Base-by-base conservation (phyloP, 2,888 invertebrate genomes). In the Mimachlamys varia region DNA sequence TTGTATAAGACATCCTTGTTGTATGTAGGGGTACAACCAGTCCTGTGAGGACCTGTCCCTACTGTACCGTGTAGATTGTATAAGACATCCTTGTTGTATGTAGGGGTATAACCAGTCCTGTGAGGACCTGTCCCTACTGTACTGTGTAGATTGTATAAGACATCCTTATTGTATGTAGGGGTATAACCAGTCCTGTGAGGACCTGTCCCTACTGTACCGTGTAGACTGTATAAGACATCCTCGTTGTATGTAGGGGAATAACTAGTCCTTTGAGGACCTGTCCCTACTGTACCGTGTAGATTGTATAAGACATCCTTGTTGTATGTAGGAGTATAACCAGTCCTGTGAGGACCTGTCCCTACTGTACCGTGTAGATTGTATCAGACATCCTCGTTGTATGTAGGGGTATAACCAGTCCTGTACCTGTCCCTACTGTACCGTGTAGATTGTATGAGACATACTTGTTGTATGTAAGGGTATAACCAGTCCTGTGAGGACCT, bases 291-390 rank as follows among this genome's bases (percentile, higher is more conserved):
- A 49, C 53, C 19, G 5, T 53, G 53, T 53, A 53, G 53, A 1
- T 5, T 1, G 97, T 97, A 19, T 97, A 97, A 97, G 97, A 91
- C 97, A 97, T 94, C 97, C 97, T n/a, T n/a, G n/a, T n/a, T 53
- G 53, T 53, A 53, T n/a, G 53, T 13, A n/a, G n/a, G 62, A 27
- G 27, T 62, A 62, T 27, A 62, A 27, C 62, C 62, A 62, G 22
- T 22, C 62, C 62, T 62, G 62, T 62, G 1, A 53, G 53, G 53
- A 53, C 53, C 53, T 53, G 53, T 44, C 53, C 53, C 53, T 17
- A 13, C 53, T 53, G 53, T 53, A 53, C 12, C 19, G 53, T 53
- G 53, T 62, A n/a, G 27, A n/a, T n/a, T n/a, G n/a, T n/a, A n/a
- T n/a, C n/a, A n/a, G n/a, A n/a, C n/a, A n/a, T n/a, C n/a, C n/a